phyloP scores from a whole-genome alignment of 2,113 vertebrate species.

The Poicephalus gulielmi region DNA sequence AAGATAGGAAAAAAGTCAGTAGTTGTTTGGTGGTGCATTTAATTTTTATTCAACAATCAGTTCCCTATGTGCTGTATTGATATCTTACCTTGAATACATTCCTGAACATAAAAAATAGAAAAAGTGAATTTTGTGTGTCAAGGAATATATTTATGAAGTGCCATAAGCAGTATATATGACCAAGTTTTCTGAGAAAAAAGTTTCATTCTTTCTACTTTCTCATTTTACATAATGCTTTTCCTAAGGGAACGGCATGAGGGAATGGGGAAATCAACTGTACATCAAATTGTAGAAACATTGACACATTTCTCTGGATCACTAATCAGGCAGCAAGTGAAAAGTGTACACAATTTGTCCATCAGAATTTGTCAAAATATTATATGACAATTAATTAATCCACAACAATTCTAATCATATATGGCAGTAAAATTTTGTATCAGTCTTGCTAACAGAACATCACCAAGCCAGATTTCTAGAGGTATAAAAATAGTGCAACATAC shows the following conservation, averaged over 20 bases:
- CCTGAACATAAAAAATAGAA: background rate
- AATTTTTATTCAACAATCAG: background rate
- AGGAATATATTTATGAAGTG: background rate
- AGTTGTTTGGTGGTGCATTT: background rate
- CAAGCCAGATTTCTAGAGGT: background rate
- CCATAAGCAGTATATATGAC: background rate
- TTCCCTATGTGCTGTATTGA: background rate
- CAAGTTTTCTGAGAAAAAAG: background rate
- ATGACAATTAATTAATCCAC: background rate
- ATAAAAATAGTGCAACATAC: background rate
- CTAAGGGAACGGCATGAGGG: background rate
- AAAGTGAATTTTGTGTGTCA: background rate
- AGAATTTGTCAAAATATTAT: conserved; percentile 2
- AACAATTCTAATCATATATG: background rate
- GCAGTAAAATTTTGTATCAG: background rate
- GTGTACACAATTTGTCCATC: background rate
- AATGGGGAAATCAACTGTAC: conserved; percentile 17
- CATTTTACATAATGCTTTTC: conserved; percentile 14
- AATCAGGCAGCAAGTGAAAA: conserved; percentile 6
- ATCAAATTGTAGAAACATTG: background rate
- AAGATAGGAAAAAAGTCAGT: background rate
- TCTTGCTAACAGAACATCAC: background rate
- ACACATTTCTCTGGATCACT: background rate
- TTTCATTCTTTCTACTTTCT: background rate
- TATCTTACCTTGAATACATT: background rate